Evolutionary conservation across 2,888 invertebrate genomes (phyloP), one percentile per base, ranked within the genome.

Genomic region (Junonia oenone): DNA sequence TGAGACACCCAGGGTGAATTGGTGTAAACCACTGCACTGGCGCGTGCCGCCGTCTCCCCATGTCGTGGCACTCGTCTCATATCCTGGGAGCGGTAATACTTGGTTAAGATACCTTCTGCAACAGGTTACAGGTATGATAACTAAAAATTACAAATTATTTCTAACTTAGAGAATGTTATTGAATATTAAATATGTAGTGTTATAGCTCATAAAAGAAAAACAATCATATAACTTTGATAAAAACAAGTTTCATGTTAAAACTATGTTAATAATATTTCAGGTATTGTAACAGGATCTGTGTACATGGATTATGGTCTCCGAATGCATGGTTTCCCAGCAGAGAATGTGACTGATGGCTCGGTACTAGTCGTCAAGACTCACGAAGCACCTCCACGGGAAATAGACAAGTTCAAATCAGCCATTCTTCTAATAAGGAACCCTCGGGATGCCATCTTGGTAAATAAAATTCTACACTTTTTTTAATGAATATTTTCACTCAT

Each of bases 21-120:
- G 93, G 93, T 93, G 92, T 65, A 82, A 87, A 59, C 87, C 90
- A 48, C 70, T 92, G 43, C 82, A 75, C 27, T 91, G 75, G 76
- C 71, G 69, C 31, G 81, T 87, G 0, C 91, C 93, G 0, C 91
- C 91, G 8, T 84, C 90, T 0, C 59, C 68, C 0, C 67, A 78
- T 9, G 84, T 92, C 6, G 91, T 92, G 0, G 96, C 95, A 0
- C 81, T 96, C 29, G 95, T 93, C 0, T 95, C 95, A 0, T 95
- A 94, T 76, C 96, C 96, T 4, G 96, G 96, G n/a, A 95, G 95
- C 72, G 96, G 96, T 0, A 96, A 96, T 73, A 96, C 96, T 17
- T 96, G 96, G 96, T 80, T 96, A 13, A 82, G 96, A 55, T 96
- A 96, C 75, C 80, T 96, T 38, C 76, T 96, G 45, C 95, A 96